Conservation (phyloP, 2,888 invertebrate species). For the Eilema caniola region DNA sequence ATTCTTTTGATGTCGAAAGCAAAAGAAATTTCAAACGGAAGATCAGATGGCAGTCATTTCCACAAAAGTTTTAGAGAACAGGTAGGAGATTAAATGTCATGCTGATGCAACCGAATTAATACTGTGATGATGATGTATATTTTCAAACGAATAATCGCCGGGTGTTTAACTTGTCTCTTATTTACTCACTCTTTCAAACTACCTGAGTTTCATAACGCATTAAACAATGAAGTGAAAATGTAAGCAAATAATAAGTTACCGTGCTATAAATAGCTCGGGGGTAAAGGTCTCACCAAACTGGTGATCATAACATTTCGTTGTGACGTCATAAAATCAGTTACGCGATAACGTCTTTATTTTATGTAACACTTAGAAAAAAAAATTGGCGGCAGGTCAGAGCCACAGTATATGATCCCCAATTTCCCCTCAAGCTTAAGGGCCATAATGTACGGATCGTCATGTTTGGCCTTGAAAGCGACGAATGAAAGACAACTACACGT, state of each 20-base stretch:
- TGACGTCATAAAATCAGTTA: conserved; percentile 4
- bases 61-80: too few relatives aligned
- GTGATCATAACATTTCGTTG: conserved; percentile 11
- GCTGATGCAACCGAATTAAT: too few relatives aligned
- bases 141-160: not conserved
- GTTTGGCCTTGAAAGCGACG: too few relatives aligned
- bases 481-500: too few relatives aligned
- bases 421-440: too few relatives aligned
- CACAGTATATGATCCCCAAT: too few relatives aligned
- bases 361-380: not conserved
- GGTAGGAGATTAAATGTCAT: too few relatives aligned
- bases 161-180: not conserved
- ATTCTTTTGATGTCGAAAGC: too few relatives aligned
- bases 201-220: conserved; percentile 8
- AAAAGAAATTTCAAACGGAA: too few relatives aligned
- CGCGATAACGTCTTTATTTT: not conserved
- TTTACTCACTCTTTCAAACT: not conserved
- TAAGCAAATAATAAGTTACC: conserved; percentile 31
- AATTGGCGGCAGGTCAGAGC: too few relatives aligned
- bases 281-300: conserved; percentile 11
- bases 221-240: conserved; percentile 26
- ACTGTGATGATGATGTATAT: not conserved
- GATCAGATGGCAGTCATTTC: too few relatives aligned
- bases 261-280: conserved; percentile 17
- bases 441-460: too few relatives aligned